Base-by-base conservation (phyloP, 1,140 invertebrate species). In the Rhopalosiphum padi region DNA sequence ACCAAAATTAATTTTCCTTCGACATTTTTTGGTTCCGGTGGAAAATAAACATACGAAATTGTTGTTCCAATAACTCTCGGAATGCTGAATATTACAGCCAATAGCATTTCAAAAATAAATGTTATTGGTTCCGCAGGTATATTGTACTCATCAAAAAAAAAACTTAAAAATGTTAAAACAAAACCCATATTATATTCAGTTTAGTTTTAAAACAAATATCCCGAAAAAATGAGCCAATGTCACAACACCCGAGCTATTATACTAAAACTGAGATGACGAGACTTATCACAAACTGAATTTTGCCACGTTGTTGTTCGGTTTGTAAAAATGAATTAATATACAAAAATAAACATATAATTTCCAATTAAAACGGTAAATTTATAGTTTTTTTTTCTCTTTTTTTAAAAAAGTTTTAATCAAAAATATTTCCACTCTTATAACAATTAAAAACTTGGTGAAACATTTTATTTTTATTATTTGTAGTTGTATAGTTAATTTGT, bases 1-100 rank as follows among this genome's bases (percentile, higher is more conserved):
- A 91, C 90, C 90, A 91, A 37, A 22, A 91, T 46, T 46, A 91
- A 30, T 91, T 91, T 55, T 30, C 90, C 90, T 77, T 60, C 25
- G 8, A 91, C 41, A 43, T 30, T 77, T 77, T 91, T 91, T 41
- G 53, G 53, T n/a, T 60, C 51, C 7, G 90, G 86, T 25, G 87
- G 87, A 35, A 93, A 87, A 37, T 87, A 87, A 87, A 87, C 46
- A 30, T 87, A 87, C 25, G 43, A 48, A 48, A 87, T 87, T 2
- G 18, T 77, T n/a, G 83, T 5, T 91, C 9, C 60, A 18, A 91
- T 68, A 43, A 91, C 43, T 77, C 35, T 60, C 23, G 90, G 90
- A 30, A 91, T 77, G 11, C 35, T 25, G 6, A 43, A 18, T 21
- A 91, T 1, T 25, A 46, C 15, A 43, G 23, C 0, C 9, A 91